Evolutionary conservation across 2,113 vertebrate species (phyloP), one percentile per base, ranked within the genome.

Genomic region (Scomber scombrus): DNA sequence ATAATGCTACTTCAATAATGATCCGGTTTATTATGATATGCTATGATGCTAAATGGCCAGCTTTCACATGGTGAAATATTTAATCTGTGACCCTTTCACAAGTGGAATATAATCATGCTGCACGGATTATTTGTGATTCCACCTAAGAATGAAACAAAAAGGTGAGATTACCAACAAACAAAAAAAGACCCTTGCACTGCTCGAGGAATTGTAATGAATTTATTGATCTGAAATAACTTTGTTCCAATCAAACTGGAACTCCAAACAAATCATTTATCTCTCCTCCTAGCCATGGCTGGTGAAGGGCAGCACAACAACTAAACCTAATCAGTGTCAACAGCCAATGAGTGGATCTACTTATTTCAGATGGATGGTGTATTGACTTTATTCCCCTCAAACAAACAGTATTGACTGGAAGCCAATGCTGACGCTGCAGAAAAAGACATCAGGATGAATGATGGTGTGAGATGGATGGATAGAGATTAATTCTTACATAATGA

Each of bases 321-420:
- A 67, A 52, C 40, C 52, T 63, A 15, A 60, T 52, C 52, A 73
- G 56, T 45, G 18, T 52, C 46, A 77, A 45, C 8, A 19, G 71
- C 81, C 72, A 51, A 84, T 79, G 16, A 57, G 84, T 87, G 11
- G 63, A 85, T 71, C 60, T 31, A 58, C 64, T 45, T 55, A 31
- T 65, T 55, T 62, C 15, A 75, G 58, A 81, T 26, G 57, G 67
- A 77, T 14, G 62, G 15, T 15, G 26, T 56, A 87, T 84, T 15
- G 80, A 84, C 54, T 29, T 77, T 10, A 4, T 72, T 31, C 2
- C 31, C 43, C 50, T 40, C 23, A 26, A 54, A 78, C 13, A 73
- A 85, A 65, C 8, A 19, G 10, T 29, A 81, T 13, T 31, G 74
- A 78, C n/a, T 13, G 47, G 72, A 74, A 84, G 40, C 15, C 26